phyloP scores from a whole-genome alignment of 1,140 invertebrate genomes.

The Cheumatopsyche charites region DNA sequence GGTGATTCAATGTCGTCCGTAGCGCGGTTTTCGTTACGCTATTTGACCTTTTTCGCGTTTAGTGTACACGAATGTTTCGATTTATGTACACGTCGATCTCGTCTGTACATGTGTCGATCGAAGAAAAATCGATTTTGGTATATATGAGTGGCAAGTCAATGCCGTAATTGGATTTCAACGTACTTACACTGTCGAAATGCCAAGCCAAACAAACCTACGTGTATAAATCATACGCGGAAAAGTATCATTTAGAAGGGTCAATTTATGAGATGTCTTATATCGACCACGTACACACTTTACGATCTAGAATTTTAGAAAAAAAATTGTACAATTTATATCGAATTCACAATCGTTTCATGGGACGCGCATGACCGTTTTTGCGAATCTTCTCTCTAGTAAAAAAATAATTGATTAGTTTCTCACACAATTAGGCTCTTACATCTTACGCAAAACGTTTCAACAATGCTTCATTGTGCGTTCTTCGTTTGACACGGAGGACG shows the following conservation, averaged over 20 bases:
- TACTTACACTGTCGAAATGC: constrained; percentile 31
- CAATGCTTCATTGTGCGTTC: constrained; percentile 32
- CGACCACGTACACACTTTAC: neutral
- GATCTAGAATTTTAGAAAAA: neutral
- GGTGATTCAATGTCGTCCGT: neutral
- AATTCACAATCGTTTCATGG: neutral
- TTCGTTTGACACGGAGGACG: constrained; percentile 23
- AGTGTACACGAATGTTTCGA: constrained; percentile 17
- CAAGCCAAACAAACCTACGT: constrained; percentile 17
- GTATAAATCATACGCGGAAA: neutral
- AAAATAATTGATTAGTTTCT: constrained; percentile 35
- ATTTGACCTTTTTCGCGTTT: constrained; percentile 25
- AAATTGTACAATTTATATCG: too few species aligned
- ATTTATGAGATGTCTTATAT: neutral
- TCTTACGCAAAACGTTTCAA: constrained; percentile 24
- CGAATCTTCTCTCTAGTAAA: neutral
- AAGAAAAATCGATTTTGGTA: constrained; percentile 32
- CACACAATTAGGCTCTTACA: constrained; percentile 18
- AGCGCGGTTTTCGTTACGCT: neutral
- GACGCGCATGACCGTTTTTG: too few species aligned
- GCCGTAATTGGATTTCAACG: constrained; percentile 32
- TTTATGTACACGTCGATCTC: constrained; percentile 3
- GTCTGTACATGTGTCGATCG: constrained; percentile 25
- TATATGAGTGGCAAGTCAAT: constrained; percentile 33
- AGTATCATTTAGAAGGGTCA: neutral